Conservation (phyloP, 53 echinoderm and acorn worm species). For the Temnopleurus reevesii region DNA sequence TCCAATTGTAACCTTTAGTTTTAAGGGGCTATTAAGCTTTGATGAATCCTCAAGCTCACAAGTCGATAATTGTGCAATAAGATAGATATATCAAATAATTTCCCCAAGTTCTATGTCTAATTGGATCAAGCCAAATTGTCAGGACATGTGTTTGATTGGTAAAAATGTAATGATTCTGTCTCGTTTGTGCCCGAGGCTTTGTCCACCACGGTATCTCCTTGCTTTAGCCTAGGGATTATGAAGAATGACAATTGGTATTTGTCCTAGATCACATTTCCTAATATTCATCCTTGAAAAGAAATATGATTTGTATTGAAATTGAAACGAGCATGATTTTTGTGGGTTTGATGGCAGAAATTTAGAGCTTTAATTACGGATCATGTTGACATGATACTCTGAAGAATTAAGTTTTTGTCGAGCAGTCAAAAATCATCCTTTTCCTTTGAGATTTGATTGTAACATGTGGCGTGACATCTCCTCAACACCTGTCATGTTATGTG, state of each 20-base stretch:
- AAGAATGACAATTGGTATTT: not conserved
- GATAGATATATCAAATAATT: not conserved
- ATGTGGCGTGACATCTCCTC: not conserved
- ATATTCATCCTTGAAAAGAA: not conserved
- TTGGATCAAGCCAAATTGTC: not conserved
- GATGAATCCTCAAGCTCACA: not conserved
- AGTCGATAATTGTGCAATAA: not conserved
- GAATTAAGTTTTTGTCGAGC: not conserved
- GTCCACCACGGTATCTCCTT: no score
- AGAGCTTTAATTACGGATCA: not conserved
- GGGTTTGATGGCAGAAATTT: not conserved
- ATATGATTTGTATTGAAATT: conserved; percentile 10
- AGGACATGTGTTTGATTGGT: not conserved
- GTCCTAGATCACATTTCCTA: not conserved
- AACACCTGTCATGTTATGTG: not conserved
- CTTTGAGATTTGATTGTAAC: not conserved
- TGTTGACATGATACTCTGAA: not conserved
- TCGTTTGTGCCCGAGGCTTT: not conserved
- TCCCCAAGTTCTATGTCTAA: not conserved
- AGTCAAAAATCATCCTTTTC: not conserved
- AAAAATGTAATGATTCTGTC: not conserved
- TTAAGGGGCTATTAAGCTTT: not conserved
- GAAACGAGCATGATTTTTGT: not conserved
- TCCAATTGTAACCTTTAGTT: no score
- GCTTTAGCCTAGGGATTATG: not conserved